Base-by-base conservation (phyloP, 1,140 invertebrate species). In the Procambarus clarkii region DNA sequence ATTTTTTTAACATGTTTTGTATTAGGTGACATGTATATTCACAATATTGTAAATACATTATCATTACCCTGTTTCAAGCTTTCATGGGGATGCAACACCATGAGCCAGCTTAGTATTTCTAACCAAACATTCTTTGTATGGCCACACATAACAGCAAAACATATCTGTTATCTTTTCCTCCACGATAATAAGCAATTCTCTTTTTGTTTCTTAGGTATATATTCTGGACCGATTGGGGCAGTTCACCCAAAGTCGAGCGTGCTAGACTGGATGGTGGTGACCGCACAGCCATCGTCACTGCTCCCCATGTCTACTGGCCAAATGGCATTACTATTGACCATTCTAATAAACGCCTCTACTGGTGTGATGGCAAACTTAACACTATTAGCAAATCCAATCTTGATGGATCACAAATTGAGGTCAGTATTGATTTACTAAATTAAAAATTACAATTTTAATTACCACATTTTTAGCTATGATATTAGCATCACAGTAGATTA, bases 141-240 rank as follows among this genome's bases (percentile, higher is more conserved):
- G 1, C 34, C 1, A 34, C 34, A 34, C 34, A 34, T 34, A 1
- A 34, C 34, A 34, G 34, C 34, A 34, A 34, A 34, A 34, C 34
- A 34, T 34, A 34, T 34, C 34, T 34, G 34, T 34, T 34, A 34
- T 34, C 34, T 34, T 34, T 34, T 34, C 34, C 34, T 34, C 34
- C 54, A 9, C 7, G 0, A 58, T 58, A 58, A 58, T 58, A 58
- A 58, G 21, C 21, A 21, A 18, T 64, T 1, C 11, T 64, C 4
- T 34, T 97, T 18, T 96, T 96, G 78, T 95, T 58, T 93, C 34
- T 34, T 34, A 97, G 97, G 94, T 98, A 94, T 98, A 97, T 99
- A 15, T 99, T 97, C 94, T 98, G 97, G 97, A 97, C 97, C 4
- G 98, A 98, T 95, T 98, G 98, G 98, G 97, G 97, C 81, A 95